Evolutionary conservation across 2,888 invertebrate genomes (phyloP), one percentile per base, ranked within the genome.

Genomic region (Rhamphomyia laevipes): DNA sequence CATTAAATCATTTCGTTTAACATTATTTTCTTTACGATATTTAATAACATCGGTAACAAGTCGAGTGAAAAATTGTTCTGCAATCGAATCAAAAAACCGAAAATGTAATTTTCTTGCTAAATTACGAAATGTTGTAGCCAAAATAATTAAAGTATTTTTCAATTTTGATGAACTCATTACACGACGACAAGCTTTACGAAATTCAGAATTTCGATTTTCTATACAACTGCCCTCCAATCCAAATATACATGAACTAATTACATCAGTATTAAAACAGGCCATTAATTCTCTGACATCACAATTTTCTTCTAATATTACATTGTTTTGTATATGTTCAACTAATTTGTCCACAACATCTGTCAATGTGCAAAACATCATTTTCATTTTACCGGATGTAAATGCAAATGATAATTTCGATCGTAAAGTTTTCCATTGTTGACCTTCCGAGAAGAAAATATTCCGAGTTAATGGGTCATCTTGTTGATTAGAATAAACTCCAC

Each of bases 201-300:
- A 64, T 33, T 61, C 57, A 5, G 62, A 56, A 46, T 64, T 53
- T 4, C 61, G 56, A 46, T 65, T 53, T 23, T 57, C 55, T 37
- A 67, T 59, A 30, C 61, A 59, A 53, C 67, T 64, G 43, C 63
- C 59, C 21, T 67, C 63, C 4, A 70, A 56, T 1, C 68, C 70
- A 56, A 70, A 70, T 4, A 63, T 65, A 54, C 65, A 63, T 1
- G 60, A 59, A 17, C 67, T 54, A 16, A 55, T 50, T 2, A 57
- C 54, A 43, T 57, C 57, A 2, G 52, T 52, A 15, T 55, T 54
- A 40, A 50, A 57, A 16, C 55, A 30, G 3, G 49, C 50, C 38
- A 52, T 42, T 18, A 55, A 42, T 15, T 52, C 51, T 45, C 52
- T 54, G 13, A 53, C 46, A 43, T 58, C 56, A 7, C 46, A 48